Evolutionary conservation across 2,797 vertebrate species (phyloP).

Genomic region (Helicolenus hilgendorfi): DNA sequence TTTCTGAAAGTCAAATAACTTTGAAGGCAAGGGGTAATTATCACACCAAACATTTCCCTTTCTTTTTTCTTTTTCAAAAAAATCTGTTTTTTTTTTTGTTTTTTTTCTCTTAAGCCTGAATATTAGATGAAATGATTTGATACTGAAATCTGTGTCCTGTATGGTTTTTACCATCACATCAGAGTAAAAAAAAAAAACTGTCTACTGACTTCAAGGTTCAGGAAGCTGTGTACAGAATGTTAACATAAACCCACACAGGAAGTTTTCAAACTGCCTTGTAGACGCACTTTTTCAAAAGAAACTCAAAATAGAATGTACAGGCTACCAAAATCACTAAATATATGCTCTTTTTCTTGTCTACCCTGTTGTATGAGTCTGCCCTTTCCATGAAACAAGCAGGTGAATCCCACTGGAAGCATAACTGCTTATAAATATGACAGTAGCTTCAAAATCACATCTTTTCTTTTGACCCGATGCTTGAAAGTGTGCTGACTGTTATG

Average conservation of each 20-base stretch:
- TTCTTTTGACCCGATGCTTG: background rate
- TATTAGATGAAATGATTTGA: conserved; percentile 12
- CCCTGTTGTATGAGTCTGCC: background rate
- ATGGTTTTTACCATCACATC: background rate
- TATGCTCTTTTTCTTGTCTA: background rate
- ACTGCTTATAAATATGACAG: background rate
- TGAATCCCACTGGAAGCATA: conserved; percentile 32
- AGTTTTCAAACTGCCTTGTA: conserved; percentile 23
- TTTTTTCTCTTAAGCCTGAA: background rate
- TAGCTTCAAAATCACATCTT: background rate
- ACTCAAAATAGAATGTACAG: conserved; percentile 11
- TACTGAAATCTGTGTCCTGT: background rate
- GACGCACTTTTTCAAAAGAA: conserved; percentile 30
- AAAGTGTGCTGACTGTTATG: background rate
- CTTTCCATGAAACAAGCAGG: background rate
- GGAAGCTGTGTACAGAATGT: conserved; percentile 15
- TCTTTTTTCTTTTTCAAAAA: background rate
- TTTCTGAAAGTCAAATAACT: background rate
- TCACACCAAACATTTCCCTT: background rate
- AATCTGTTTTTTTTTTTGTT: background rate
- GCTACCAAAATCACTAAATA: conserved; percentile 8
- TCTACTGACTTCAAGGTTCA: conserved; percentile 21
- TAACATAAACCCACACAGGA: conserved; percentile 25
- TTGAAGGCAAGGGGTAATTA: background rate
- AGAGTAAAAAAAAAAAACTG: background rate